Evolutionary conservation across 2,888 invertebrate genomes (phyloP), one percentile per base, ranked within the genome.

Genomic region (Dendrolimus houi): DNA sequence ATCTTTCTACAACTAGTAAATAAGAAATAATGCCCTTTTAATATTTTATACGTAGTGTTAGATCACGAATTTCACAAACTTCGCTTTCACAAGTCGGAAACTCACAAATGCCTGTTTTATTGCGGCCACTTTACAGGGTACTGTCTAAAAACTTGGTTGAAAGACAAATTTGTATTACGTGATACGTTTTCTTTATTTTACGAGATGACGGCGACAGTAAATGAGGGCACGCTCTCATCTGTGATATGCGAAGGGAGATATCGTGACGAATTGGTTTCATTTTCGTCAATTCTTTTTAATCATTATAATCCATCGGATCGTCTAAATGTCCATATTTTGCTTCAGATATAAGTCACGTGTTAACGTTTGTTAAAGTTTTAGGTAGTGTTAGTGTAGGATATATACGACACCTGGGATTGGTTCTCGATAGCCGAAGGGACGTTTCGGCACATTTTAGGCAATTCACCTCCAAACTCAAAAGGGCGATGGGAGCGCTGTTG

Each of bases 101-200:
- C 71, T 74, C 72, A 75, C 77, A 79, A 85, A 84, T 77, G 80
- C 74, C 69, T 83, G 75, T 83, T 84, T 81, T 80, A 84, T 82
- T 81, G 69, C 77, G 62, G 60, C 64, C 74, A 68, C 75, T 79
- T 81, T 75, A 71, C 66, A 66, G 68, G 72, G 72, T 68, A 66
- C 64, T 70, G 68, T 64, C 74, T 71, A 69, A 75, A 74, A 80
- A 79, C 71, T 79, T 77, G 68, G 47, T 62, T 62, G 66, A 62
- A 67, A 81, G 83, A 85, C 77, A 80, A 81, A 85, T 85, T 82
- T 72, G 68, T 60, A 66, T 68, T 75, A 83, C 85, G 85, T 85
- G 85, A 83, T 73, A 65, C 69, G 74, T 72, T 71, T 77, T 64
- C 68, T 64, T 74, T 78, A 79, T 74, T 60, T 69, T 57, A 54